Evolutionary conservation across 2,113 vertebrate genomes (phyloP).

Genomic region (Daubentonia madagascariensis): DNA sequence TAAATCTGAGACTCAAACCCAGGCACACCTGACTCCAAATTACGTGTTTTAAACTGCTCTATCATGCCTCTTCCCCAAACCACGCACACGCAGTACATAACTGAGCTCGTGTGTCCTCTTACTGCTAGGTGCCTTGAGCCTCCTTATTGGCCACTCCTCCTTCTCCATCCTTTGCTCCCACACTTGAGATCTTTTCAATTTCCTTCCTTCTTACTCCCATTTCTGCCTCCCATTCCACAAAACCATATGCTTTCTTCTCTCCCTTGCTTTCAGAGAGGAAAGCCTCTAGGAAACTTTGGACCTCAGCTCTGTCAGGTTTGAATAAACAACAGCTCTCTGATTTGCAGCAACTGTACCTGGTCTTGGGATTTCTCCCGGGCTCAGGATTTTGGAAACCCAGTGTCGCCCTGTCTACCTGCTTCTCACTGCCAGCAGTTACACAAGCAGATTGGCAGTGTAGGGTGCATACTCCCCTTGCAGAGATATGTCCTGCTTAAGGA

Average conservation of each 20-base stretch:
- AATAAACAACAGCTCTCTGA: not conserved
- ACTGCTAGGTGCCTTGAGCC: not conserved
- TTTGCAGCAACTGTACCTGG: not conserved
- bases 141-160: not conserved
- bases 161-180: not conserved
- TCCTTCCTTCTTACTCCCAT: not conserved
- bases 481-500: not conserved
- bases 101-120: not conserved
- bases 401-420: not conserved
- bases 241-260: not conserved
- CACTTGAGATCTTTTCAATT: not conserved
- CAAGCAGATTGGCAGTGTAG: too few species aligned
- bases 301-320: not conserved
- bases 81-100: accelerated
- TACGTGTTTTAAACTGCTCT: not conserved
- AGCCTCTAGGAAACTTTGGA: not conserved
- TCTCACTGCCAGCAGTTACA: not conserved
- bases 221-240: not conserved
- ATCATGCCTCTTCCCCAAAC: not conserved
- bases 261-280: not conserved
- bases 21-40: not conserved
- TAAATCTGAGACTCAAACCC: not conserved
- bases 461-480: not conserved
- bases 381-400: not conserved
- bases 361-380: not conserved